phyloP scores from a whole-genome alignment of 2,113 vertebrate genomes.

The Oryzias curvinotus region DNA sequence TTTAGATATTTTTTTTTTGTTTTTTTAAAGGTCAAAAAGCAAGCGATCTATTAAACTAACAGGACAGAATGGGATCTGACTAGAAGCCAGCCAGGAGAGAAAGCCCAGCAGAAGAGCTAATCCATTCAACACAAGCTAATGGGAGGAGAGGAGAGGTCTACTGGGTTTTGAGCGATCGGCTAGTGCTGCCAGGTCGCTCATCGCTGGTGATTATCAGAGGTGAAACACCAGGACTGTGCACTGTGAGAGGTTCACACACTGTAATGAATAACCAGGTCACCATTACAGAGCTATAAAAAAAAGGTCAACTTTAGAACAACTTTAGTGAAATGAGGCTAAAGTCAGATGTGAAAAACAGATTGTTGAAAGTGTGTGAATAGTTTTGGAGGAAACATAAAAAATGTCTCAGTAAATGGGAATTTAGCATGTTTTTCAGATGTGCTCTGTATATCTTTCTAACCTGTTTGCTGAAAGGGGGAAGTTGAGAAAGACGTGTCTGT shows the following conservation, averaged over 20 bases:
- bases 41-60: conserved; percentile 30
- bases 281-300: conserved; percentile 9
- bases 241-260: conserved; percentile 57
- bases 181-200: conserved; percentile 74
- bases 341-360: no score
- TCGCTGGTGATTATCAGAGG: conserved; percentile 75
- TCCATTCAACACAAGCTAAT: conserved; percentile 75
- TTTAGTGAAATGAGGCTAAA: no score
- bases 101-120: conserved; percentile 61
- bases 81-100: conserved; percentile 52
- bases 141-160: conserved; percentile 69
- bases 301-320: no score
- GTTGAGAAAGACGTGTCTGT: conserved; percentile 25
- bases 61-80: conserved; percentile 58
- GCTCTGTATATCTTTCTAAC: background rate
- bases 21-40: no score
- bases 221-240: conserved; percentile 63
- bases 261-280: conserved; percentile 46
- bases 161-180: conserved; percentile 76
- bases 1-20: conserved; percentile 24
- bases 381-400: no score
- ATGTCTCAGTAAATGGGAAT: no score
- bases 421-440: no score
- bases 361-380: no score
- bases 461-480: conserved; percentile 14